Percentiles rank a stretch among this genome's conserved stretches.
Evolutionary conservation across 1,140 invertebrate genomes (phyloP).

Genomic region (Halesus radiatus): DNA sequence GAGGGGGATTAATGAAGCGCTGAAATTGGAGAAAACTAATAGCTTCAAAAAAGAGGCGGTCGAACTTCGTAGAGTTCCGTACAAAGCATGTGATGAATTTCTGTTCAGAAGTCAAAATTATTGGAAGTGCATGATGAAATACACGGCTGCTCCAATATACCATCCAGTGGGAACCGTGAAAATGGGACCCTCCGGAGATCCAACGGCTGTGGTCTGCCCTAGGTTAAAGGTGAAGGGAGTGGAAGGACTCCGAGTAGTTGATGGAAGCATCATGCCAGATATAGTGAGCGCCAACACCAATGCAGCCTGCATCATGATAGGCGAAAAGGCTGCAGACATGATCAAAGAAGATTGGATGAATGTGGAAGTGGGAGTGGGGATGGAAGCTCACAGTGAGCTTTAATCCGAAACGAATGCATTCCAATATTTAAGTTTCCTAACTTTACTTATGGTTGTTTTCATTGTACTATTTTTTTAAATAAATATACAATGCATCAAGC

Average conservation of each 20-base stretch:
- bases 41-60: constrained; percentile 63
- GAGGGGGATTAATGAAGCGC: constrained; percentile 69
- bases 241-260: constrained; percentile 53
- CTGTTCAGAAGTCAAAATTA: constrained; percentile 66
- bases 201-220: constrained; percentile 62
- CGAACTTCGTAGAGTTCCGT: constrained; percentile 62
- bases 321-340: constrained; percentile 65
- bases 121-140: constrained; percentile 62
- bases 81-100: constrained; percentile 63
- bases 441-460: no score
- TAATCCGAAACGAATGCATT: neutral
- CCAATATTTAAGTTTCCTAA: no score
- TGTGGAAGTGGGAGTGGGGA: neutral
- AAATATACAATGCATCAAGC: no score
- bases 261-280: constrained; percentile 58
- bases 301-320: constrained; percentile 64
- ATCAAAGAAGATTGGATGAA: constrained; percentile 62
- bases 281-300: constrained; percentile 64
- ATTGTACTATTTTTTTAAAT: no score
- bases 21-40: constrained; percentile 68
- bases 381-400: neutral
- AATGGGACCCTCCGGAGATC: constrained; percentile 65
- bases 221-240: constrained; percentile 64
- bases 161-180: constrained; percentile 69
- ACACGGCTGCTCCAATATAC: constrained; percentile 61